Evolutionary conservation across 2,888 invertebrate genomes (phyloP), one percentile per base, ranked within the genome.

Genomic region (Noctua comes): DNA sequence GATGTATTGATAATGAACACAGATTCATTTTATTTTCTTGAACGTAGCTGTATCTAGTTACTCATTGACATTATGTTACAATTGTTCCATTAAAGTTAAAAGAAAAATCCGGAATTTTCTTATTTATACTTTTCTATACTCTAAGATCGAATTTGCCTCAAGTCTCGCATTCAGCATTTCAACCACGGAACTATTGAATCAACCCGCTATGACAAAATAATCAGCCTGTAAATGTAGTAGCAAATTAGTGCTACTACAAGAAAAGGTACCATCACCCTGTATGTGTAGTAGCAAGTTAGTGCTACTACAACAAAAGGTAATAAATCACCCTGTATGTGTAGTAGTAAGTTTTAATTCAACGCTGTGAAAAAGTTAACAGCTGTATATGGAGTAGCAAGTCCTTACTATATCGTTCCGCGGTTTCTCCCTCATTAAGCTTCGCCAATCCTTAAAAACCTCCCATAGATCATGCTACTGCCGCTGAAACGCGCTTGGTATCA

Each of bases 401-500:
- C 64, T 21, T 11, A 8, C 8, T 18, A n/a, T 43, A 66, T 3
- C 21, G 18, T 11, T 5, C 7, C 11, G 31, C n/a, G n/a, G n/a
- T 80, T 79, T 75, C 65, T 80, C 74, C 24, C 5, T 71, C 75
- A 87, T 81, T 84, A 62, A 79, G 65, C 73, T 48, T n/a, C 16
- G 68, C 75, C 62, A 31, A 64, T 54, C 69, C 31, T 80, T 81
- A 88, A 86, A 87, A 76, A 81, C 78, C 77, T 66, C 48, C 73
- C 84, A 88, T 90, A 89, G 57, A 86, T 88, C 85, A 83, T 40
- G 36, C 80, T 79, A 85, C 82, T 85, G 80, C 80, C 77, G 80
- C 76, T 83, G 76, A 84, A 86, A 82, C 73, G 46, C 80, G 80
- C 46, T 76, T 88, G 88, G 89, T 91, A 91, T 92, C 93, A 93